Conservation (phyloP, 2,888 invertebrate genomes). For the Dermolepida albohirtum region DNA sequence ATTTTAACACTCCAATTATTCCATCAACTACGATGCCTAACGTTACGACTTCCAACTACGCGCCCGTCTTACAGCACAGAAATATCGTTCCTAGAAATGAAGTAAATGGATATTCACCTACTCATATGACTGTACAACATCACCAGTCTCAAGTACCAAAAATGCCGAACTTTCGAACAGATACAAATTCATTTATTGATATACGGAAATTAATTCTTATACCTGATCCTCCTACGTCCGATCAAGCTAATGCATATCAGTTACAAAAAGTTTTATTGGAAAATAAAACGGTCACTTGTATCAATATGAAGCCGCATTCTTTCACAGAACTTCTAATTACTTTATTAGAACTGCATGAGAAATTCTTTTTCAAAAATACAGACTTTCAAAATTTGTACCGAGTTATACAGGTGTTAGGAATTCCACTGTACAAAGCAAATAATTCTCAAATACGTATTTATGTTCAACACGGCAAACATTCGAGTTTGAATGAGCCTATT, state of each 20-base stretch:
- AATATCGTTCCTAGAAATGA: constrained; percentile 37
- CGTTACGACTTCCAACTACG: constrained; percentile 23
- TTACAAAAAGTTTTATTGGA: constrained; percentile 85
- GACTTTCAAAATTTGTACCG: constrained; percentile 81
- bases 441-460: constrained; percentile 80
- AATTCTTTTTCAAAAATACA: constrained; percentile 83
- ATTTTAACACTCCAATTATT: constrained; percentile 21
- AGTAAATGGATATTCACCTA: constrained; percentile 7
- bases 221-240: constrained; percentile 71
- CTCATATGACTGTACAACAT: constrained; percentile 20
- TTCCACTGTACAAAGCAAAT: constrained; percentile 86
- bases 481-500: constrained; percentile 76
- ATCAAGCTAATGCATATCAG: constrained; percentile 70
- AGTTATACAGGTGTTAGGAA: constrained; percentile 82
- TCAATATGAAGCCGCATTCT: constrained; percentile 87
- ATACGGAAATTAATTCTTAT: constrained; percentile 34
- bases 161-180: constrained; percentile 31
- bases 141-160: constrained; percentile 30
- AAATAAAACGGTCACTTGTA: constrained; percentile 85
- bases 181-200: constrained; percentile 21
- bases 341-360: constrained; percentile 84
- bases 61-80: constrained; percentile 14
- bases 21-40: constrained; percentile 22
- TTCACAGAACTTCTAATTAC: constrained; percentile 81
- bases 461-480: constrained; percentile 80